phyloP scores from a whole-genome alignment of 2,797 vertebrate species.

The Mormyrus hasselquistii region DNA sequence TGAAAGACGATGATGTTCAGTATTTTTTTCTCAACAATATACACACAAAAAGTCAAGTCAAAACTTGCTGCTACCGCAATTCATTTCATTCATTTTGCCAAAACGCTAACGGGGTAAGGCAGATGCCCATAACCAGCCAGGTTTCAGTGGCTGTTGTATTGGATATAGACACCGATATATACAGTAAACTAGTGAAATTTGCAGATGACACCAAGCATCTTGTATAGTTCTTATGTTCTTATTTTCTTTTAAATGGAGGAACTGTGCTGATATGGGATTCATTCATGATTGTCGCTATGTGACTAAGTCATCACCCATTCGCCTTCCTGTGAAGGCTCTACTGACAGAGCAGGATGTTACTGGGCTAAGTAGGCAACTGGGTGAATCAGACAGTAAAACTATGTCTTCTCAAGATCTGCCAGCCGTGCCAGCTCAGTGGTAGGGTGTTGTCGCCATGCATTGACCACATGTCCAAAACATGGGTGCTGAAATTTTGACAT shows the following conservation, averaged over 20 bases:
- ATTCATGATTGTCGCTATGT: background rate
- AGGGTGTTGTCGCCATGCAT: background rate
- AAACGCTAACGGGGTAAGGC: background rate
- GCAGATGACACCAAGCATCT: too few species aligned
- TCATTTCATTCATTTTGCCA: background rate
- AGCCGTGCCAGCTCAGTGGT: background rate
- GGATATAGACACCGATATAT: too few species aligned
- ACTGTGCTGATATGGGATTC: background rate
- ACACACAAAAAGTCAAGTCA: background rate
- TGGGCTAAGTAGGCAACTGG: background rate
- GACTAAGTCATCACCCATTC: background rate
- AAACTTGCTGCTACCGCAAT: background rate
- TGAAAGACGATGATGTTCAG: background rate
- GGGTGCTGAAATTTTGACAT: background rate
- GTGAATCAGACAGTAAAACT: background rate
- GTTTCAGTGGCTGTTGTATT: background rate
- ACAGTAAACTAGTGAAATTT: too few species aligned
- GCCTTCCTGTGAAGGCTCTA: background rate
- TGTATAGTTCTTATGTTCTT: too few species aligned
- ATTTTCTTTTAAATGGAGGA: background rate
- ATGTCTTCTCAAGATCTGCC: background rate
- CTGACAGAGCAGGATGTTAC: background rate
- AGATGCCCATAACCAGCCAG: background rate
- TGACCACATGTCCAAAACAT: background rate
- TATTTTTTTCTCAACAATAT: background rate